Percentiles rank a stretch among this genome's conserved stretches.
Conservation (phyloP, 1,140 invertebrate genomes). For the Neoseiulus cucumeris region DNA sequence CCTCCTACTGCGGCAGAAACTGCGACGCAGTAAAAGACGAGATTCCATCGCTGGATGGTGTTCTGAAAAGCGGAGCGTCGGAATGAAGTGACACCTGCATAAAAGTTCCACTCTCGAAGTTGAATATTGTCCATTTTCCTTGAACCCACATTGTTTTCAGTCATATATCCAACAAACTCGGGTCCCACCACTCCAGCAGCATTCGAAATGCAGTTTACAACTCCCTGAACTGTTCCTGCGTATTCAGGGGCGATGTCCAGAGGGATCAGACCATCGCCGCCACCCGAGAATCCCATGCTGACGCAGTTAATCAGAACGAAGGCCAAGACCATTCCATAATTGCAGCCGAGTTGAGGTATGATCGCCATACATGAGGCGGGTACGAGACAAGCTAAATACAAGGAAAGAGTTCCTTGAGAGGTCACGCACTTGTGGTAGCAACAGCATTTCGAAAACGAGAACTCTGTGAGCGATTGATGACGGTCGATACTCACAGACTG, state of each 20-base stretch:
- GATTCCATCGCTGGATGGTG: neutral
- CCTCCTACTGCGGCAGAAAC: neutral
- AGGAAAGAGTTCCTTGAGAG: too few relatives aligned
- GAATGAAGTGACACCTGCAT: too few relatives aligned
- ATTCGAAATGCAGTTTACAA: neutral
- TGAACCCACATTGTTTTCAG: neutral
- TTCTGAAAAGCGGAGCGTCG: neutral
- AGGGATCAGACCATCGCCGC: neutral
- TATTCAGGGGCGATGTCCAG: neutral
- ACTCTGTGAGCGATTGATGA: too few relatives aligned
- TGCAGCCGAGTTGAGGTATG: neutral
- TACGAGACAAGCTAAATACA: neutral
- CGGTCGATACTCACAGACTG: neutral
- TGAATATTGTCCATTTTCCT: neutral
- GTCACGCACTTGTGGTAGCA: too few relatives aligned
- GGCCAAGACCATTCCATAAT: neutral
- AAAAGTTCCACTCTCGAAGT: too few relatives aligned
- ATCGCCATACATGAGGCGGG: neutral
- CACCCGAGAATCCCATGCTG: neutral
- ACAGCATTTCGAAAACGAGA: too few relatives aligned
- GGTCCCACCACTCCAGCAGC: neutral
- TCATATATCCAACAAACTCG: neutral
- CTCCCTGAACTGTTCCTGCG: neutral
- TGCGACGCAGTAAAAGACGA: neutral
- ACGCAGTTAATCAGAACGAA: neutral